Evolutionary conservation across 2,113 vertebrate species (phyloP).

Genomic region (Chionis minor): DNA sequence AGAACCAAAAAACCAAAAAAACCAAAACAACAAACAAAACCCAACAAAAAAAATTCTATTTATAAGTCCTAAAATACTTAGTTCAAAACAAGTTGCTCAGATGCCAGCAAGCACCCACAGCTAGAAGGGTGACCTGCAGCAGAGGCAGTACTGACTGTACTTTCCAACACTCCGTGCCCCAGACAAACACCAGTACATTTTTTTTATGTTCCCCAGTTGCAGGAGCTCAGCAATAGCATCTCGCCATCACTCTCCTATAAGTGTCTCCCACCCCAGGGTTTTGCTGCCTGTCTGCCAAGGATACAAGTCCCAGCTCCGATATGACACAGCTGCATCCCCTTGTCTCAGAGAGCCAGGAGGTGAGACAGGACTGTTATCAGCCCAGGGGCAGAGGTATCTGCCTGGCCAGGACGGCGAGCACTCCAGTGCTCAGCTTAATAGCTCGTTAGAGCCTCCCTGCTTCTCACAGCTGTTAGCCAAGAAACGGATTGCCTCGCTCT

Average conservation of each 20-base stretch:
- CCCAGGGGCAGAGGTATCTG: background rate
- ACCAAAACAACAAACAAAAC: too few relatives aligned
- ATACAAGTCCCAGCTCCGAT: too few relatives aligned
- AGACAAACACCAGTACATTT: background rate
- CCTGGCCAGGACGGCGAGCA: background rate
- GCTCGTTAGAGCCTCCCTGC: background rate
- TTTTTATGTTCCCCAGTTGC: background rate
- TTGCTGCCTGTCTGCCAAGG: too few relatives aligned
- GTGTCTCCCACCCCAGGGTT: background rate
- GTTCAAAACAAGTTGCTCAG: background rate
- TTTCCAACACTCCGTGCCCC: background rate
- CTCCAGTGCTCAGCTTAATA: too few relatives aligned
- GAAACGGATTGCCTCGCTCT: background rate
- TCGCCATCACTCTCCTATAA: rapidly evolving
- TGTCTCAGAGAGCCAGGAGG: background rate
- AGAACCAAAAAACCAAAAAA: too few relatives aligned
- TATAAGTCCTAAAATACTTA: background rate
- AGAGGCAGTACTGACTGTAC: background rate
- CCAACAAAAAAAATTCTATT: background rate
- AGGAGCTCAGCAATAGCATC: background rate
- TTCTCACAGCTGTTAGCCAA: background rate
- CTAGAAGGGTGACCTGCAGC: background rate
- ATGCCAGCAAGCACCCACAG: background rate
- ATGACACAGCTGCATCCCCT: background rate
- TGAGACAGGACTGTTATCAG: too few relatives aligned